Evolutionary conservation across 2,888 invertebrate species (phyloP), one percentile per base, ranked within the genome.

Genomic region (Cotesia congregata): DNA sequence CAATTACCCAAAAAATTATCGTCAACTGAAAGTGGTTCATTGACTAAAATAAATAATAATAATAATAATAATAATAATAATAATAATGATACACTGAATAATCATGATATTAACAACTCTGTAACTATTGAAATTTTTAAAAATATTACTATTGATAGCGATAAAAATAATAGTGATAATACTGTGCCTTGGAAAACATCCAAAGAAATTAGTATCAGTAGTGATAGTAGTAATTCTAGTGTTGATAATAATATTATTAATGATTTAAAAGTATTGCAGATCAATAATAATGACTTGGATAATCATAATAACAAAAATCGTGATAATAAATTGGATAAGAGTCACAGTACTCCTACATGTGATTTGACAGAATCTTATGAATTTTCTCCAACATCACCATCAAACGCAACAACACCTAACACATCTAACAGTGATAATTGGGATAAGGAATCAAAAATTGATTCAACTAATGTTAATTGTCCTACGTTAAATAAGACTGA

Each of bases 181-280:
- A 74, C 77, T 78, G 82, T 82, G 80, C 82, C 81, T 82, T 82
- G 72, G 72, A 78, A 79, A 39, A 75, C 76, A 67, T 72, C 70
- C 67, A 73, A 79, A 20, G 79, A 79, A 17, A 64, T 64, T 40
- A 69, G 72, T 64, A 69, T 68, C 71, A 67, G 41, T 39, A 9
- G 68, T 62, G 61, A 76, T 61, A 72, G 69, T 50, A 80, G 76
- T 17, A 67, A 38, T 50, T 75, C 20, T 72, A 40, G 71, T 39
- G 50, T 67, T 6, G 50, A 15, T 68, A 75, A 80, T 7, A 40
- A 77, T 50, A 69, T 60, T 38, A 81, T 83, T 59, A 87, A 88
- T 75, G 89, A 89, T 67, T 87, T 92, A 41, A 94, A 93, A 0
- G 92, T 95, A 95, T 75, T 50, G 12, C 7, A 7, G 12, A 50